Base-by-base conservation (phyloP, 2,113 vertebrate species). In the Rhadina sibilatrix region DNA sequence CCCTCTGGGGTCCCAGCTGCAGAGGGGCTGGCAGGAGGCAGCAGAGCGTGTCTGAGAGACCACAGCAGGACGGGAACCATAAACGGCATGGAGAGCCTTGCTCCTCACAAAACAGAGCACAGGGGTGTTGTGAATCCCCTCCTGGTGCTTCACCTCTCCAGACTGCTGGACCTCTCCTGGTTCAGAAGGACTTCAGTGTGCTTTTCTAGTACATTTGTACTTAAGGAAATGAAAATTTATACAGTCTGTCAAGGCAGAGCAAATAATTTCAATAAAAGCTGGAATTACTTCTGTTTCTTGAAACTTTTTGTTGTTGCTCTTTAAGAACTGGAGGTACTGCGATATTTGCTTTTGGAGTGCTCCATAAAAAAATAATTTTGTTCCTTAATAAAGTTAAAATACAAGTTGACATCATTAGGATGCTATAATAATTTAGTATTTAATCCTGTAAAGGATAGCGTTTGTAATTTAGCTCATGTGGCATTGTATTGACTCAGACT, bases 341-440 rank as follows among this genome's bases (percentile, higher is more conserved):
- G 30, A 4, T 22, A 3, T 68, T 84, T 81, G 17, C 21, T 57
- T 80, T 33, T 25, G 35, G 23, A 31, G 7, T 86, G 50, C 27
- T 95, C 80, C 33, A 12, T 66, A 25, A 77, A 76, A 77, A 76
- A 71, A 59, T 22, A 33, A 33, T 12, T 24, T 28, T 33, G 21
- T 46, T 80, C 35, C 14, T 50, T 56, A 42, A 54, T 35, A 37
- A 52, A 78, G 38, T 66, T 87, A 71, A 70, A 77, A 80, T 60
- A 6, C 1, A 72, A 83, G 19, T 30, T 75, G 38, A 65, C 64
- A 70, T 38, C 35, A 6, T 47, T 74, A 54, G 21, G 38, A n/a
- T 77, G 68, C n/a, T 52, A 72, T 50, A 88, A 75, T 87, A 92
- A 87, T 81, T 65, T 87, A 60, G 28, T 52, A 27, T 56, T 74